A percentile compares a stretch with the other conserved stretches of the same genome.
These are phyloP conservation scores for Pseudonaja textilis DNA, from an alignment of 2,113 vertebrate species.

Conservation along the genomic window DNA sequence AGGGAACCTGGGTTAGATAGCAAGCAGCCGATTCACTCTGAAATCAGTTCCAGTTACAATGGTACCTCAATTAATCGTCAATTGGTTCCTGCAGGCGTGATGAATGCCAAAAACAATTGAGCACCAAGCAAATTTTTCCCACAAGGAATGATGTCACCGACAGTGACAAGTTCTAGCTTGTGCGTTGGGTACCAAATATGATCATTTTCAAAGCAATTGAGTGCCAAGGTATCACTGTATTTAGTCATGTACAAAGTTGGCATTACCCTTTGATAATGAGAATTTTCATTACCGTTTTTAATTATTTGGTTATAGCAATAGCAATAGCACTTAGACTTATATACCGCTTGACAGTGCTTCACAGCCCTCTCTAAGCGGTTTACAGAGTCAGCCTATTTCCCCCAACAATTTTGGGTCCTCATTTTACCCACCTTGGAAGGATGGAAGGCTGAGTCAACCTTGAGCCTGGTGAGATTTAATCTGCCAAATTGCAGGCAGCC, in stretches of 20 bases:
- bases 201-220: not conserved
- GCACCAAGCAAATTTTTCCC: not conserved
- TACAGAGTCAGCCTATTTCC: too few species aligned
- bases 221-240: not conserved
- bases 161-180: not conserved
- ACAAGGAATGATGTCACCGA: not conserved
- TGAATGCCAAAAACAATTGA: not conserved
- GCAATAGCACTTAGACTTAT: too few species aligned
- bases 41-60: not conserved
- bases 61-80: not conserved
- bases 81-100: not conserved
- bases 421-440: too few species aligned
- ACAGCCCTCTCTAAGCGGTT: too few species aligned
- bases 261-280: not conserved
- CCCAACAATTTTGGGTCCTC: too few species aligned
- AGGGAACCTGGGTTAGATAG: not conserved
- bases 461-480: too few species aligned
- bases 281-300: not conserved
- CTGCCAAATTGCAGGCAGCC: too few species aligned
- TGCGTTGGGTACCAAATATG: not conserved
- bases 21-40: not conserved
- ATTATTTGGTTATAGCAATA: not conserved
- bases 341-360: too few species aligned
- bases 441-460: too few species aligned
- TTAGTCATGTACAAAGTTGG: not conserved